Evolutionary conservation across 2,888 invertebrate genomes (phyloP).

Genomic region (Diarsia rubi): DNA sequence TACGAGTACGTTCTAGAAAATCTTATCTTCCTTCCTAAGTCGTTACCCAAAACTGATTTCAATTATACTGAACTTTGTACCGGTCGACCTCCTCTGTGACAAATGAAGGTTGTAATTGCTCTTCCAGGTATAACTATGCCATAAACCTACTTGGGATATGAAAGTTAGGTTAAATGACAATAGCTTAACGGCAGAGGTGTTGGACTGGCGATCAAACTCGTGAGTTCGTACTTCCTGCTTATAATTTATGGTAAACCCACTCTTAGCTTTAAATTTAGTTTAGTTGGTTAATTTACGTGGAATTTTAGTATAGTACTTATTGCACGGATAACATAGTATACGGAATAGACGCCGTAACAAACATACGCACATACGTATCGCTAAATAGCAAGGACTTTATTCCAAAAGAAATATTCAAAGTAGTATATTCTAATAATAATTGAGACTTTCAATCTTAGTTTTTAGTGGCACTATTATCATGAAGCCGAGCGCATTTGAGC

Average conservation of each 20-base stretch:
- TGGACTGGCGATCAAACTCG: constrained; percentile 35
- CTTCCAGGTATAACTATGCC: constrained; percentile 61
- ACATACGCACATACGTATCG: constrained; percentile 1
- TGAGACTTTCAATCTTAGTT: neutral
- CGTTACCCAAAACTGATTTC: constrained; percentile 51
- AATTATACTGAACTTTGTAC: constrained; percentile 51
- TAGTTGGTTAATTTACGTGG: constrained; percentile 52
- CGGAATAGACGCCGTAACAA: constrained; percentile 22
- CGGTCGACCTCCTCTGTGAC: constrained; percentile 40
- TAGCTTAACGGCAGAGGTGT: constrained; percentile 44
- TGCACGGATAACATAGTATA: constrained; percentile 48
- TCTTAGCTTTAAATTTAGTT: constrained; percentile 49
- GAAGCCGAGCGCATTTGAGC: neutral
- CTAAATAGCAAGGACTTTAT: neutral
- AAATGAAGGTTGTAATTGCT: constrained; percentile 57
- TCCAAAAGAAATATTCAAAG: neutral
- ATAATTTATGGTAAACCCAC: constrained; percentile 26
- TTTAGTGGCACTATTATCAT: neutral
- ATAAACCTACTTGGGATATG: constrained; percentile 61
- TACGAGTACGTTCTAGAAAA: constrained; percentile 4
- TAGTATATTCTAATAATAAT: neutral
- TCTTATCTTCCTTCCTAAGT: constrained; percentile 17
- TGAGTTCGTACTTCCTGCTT: constrained; percentile 19
- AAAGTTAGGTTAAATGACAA: constrained; percentile 56
- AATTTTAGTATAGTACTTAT: constrained; percentile 43